Percentiles rank a stretch among this genome's conserved stretches.
phyloP scores from a whole-genome alignment of 2,113 vertebrate species.

The Piliocolobus tephrosceles region DNA sequence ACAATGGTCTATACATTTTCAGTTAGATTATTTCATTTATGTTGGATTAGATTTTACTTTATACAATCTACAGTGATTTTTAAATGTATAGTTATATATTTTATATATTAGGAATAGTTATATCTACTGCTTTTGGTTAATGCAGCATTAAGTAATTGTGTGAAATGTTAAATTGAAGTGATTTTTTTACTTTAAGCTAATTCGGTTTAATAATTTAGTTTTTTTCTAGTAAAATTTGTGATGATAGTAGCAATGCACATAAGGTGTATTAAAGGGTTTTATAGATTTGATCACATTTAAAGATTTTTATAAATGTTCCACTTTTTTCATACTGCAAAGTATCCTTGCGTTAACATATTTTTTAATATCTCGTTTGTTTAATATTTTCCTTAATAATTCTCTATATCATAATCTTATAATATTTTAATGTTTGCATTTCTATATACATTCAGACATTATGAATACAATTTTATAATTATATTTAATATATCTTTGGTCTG shows the following conservation, averaged over 20 bases:
- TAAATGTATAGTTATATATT: neutral
- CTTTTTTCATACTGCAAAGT: neutral
- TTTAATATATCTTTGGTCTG: neutral
- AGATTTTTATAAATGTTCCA: neutral
- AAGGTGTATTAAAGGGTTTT: neutral
- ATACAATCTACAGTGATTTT: slow-evolving; percentile 6
- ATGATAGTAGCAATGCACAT: neutral
- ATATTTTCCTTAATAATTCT: neutral
- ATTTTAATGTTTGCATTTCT: neutral
- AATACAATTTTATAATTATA: neutral
- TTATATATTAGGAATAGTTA: neutral
- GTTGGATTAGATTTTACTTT: neutral
- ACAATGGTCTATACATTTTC: neutral
- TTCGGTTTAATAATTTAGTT: neutral
- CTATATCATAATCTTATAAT: neutral
- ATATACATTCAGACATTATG: neutral
- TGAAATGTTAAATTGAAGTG: neutral
- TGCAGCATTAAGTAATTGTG: neutral
- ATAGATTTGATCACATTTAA: neutral
- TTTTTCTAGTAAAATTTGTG: neutral
- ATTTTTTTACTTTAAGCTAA: neutral
- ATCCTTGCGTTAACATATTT: neutral
- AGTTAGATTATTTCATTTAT: neutral
- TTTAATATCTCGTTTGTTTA: neutral
- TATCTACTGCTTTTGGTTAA: neutral